These are phyloP conservation scores for Bombus pascuorum DNA, from an alignment of 1,140 invertebrate genomes.

Conservation along the genomic window DNA sequence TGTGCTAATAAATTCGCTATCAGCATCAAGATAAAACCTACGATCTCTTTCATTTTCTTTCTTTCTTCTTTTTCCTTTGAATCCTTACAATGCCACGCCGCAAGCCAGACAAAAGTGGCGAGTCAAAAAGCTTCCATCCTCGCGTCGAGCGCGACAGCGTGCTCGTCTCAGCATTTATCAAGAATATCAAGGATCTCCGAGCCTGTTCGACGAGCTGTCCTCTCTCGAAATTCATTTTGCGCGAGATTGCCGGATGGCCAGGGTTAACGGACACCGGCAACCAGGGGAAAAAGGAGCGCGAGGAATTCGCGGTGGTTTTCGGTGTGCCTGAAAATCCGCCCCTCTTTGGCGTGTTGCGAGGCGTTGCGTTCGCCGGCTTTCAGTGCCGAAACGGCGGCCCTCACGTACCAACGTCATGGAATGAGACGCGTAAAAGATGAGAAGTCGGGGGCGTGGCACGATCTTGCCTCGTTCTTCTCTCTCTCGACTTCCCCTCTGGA, in stretches of 20 bases:
- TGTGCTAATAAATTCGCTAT: too few species aligned
- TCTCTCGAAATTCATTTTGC: slow-evolving; percentile 33
- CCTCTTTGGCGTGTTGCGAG: slow-evolving; percentile 46
- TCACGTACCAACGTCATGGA: slow-evolving; percentile 62
- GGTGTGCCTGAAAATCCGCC: slow-evolving; percentile 43
- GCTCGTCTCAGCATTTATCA: not conserved
- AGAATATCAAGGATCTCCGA: not conserved
- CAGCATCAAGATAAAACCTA: too few species aligned
- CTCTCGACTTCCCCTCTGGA: slow-evolving; percentile 34
- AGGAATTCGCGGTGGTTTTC: slow-evolving; percentile 45
- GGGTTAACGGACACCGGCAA: slow-evolving; percentile 20
- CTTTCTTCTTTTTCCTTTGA: too few species aligned
- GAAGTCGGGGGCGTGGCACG: slow-evolving; percentile 72
- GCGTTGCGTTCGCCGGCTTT: slow-evolving; percentile 56
- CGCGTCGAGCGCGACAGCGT: too few species aligned
- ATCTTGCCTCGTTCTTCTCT: slow-evolving; percentile 35
- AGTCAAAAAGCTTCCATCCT: not conserved
- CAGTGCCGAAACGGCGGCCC: slow-evolving; percentile 46
- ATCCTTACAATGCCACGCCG: too few species aligned
- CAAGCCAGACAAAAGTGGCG: too few species aligned
- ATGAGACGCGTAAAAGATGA: slow-evolving; percentile 76
- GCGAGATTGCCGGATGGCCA: slow-evolving; percentile 20
- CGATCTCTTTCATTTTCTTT: too few species aligned
- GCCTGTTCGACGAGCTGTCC: not conserved
- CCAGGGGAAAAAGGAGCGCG: slow-evolving; percentile 27